phyloP scores from a whole-genome alignment of 2,888 invertebrate genomes.

The Caenorhabditis macrosperma region DNA sequence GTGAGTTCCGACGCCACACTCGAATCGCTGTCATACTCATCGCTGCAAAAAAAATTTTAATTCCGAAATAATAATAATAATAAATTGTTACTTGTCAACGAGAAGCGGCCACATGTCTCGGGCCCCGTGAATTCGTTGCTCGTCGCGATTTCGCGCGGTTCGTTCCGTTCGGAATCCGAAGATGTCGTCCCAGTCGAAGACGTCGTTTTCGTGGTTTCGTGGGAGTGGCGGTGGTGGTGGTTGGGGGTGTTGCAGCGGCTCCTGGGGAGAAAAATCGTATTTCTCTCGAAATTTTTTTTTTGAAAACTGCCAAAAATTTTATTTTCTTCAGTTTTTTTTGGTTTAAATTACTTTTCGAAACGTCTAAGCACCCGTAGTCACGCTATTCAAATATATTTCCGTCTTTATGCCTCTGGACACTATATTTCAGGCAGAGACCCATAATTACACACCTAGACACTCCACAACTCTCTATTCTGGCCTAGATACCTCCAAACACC shows the following conservation, averaged over 20 bases:
- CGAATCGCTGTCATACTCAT: slow-evolving; percentile 39
- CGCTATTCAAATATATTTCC: too few species aligned
- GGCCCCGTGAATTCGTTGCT: slow-evolving; percentile 60
- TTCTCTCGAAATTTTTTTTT: too few species aligned
- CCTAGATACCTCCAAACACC: too few species aligned
- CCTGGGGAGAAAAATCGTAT: too few species aligned
- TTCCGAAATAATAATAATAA: neutral
- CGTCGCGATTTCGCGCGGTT: slow-evolving; percentile 33
- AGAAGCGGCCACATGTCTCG: slow-evolving; percentile 72
- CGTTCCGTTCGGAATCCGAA: slow-evolving; percentile 28
- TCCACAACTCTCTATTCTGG: too few species aligned
- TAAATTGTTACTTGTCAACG: slow-evolving; percentile 51
- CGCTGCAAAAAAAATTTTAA: slow-evolving; percentile 28
- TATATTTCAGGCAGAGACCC: too few species aligned
- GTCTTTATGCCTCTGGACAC: too few species aligned
- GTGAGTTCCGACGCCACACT: slow-evolving; percentile 7
- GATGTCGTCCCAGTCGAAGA: slow-evolving; percentile 54
- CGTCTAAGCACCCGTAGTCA: too few species aligned
- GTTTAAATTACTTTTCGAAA: too few species aligned
- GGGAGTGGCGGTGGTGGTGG: neutral
- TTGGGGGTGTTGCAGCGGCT: neutral
- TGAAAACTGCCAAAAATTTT: too few species aligned
- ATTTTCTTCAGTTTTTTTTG: neutral
- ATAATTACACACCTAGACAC: too few species aligned
- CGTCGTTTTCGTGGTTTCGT: neutral